A percentile compares a stretch with the other conserved stretches of the same genome.
phyloP scores from a whole-genome alignment of 2,113 vertebrate genomes.

The Rhegmatorhina hoffmannsi region DNA sequence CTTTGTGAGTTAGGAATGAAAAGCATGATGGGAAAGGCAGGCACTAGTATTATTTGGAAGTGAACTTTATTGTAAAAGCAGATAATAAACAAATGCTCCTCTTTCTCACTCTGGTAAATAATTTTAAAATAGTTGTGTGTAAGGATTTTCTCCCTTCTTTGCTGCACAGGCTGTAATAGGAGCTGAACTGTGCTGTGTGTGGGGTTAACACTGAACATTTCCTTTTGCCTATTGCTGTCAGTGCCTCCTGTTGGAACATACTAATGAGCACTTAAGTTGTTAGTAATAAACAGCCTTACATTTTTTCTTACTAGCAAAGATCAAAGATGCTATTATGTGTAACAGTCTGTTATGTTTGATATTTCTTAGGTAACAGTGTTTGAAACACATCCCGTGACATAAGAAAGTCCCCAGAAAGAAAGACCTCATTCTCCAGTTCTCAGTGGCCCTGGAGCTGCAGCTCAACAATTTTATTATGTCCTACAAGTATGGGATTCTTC shows the following conservation, averaged over 20 bases:
- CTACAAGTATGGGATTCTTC: slow-evolving; percentile 32
- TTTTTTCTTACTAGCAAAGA: slow-evolving; percentile 45
- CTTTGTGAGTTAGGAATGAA: not conserved
- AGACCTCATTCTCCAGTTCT: not conserved
- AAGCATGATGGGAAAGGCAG: not conserved
- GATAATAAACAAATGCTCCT: not conserved
- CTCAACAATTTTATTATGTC: slow-evolving; percentile 23
- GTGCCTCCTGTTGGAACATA: not conserved
- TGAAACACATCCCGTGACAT: slow-evolving; percentile 23
- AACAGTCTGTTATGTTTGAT: slow-evolving; percentile 52
- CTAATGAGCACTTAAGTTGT: slow-evolving; percentile 39
- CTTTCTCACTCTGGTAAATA: not conserved
- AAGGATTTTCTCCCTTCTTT: not conserved
- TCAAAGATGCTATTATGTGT: slow-evolving; percentile 24
- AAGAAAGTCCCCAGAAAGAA: slow-evolving; percentile 21
- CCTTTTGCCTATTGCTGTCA: not conserved
- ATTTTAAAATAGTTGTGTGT: not conserved
- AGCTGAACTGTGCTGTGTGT: not conserved
- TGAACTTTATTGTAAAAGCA: not conserved
- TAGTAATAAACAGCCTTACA: slow-evolving; percentile 43
- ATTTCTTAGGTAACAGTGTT: slow-evolving; percentile 61
- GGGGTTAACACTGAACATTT: not conserved
- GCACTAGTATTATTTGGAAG: not conserved
- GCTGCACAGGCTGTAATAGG: not conserved
- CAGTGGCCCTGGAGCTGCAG: slow-evolving; percentile 15